Evolutionary conservation across 1,140 invertebrate species (phyloP).

Genomic region (Mizuhopecten yessoensis): DNA sequence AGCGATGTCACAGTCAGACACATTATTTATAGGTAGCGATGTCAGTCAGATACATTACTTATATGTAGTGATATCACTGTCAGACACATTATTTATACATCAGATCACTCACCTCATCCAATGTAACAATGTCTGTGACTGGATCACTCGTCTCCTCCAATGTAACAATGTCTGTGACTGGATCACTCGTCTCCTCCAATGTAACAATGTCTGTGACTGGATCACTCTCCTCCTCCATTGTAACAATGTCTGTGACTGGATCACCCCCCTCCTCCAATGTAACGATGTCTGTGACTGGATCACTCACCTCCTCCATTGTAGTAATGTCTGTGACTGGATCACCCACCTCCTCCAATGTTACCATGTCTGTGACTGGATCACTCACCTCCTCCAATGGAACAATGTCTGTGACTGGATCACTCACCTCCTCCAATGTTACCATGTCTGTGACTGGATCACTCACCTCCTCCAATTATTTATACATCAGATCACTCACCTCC

Average conservation of each 20-base stretch:
- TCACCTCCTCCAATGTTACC: no score
- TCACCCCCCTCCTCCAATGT: constrained; percentile 66
- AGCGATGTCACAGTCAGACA: no score
- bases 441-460: no score
- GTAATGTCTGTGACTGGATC: neutral
- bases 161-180: constrained; percentile 56
- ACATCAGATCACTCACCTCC: constrained; percentile 67
- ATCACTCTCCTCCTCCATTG: constrained; percentile 84
- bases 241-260: constrained; percentile 86
- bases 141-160: constrained; percentile 68
- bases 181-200: constrained; percentile 67
- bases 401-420: neutral
- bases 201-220: constrained; percentile 30
- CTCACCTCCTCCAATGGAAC: neutral
- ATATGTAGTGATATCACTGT: no score
- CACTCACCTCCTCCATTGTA: neutral
- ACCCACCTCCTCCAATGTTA: neutral
- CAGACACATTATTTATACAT: neutral
- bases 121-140: constrained; percentile 86
- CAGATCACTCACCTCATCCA: constrained; percentile 83
- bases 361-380: neutral
- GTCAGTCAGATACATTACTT: no score
- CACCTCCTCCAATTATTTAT: neutral
- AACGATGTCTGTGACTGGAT: constrained; percentile 9
- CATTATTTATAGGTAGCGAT: no score